Evolutionary conservation across 2,113 vertebrate species (phyloP).

Genomic region (Tylochromis polylepis): DNA sequence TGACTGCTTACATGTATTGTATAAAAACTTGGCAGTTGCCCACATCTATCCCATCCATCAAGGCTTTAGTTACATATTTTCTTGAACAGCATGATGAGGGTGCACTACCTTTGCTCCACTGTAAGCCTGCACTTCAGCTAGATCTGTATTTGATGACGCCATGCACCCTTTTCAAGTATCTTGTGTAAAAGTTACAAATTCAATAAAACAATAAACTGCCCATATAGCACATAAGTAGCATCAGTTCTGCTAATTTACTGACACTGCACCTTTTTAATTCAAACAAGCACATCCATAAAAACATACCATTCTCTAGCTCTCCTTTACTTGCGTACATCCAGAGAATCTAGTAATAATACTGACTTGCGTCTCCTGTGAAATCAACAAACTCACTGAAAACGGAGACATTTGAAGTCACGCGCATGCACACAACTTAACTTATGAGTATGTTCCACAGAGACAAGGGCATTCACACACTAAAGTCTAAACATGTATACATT

Average conservation of each 20-base stretch:
- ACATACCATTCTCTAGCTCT: not conserved
- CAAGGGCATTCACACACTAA: not conserved
- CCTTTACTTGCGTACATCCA: not conserved
- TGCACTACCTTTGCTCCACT: not conserved
- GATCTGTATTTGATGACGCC: not conserved
- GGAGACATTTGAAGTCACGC: not conserved
- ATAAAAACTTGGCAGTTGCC: not conserved
- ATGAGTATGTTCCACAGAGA: not conserved
- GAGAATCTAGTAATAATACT: accelerated
- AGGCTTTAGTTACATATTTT: not conserved
- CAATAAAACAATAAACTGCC: not conserved
- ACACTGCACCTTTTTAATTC: not conserved
- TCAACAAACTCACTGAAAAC: too few species aligned
- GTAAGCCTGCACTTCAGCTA: not conserved
- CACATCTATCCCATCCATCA: not conserved
- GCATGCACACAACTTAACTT: not conserved
- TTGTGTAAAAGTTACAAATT: not conserved
- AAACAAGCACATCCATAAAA: not conserved
- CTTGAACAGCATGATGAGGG: not conserved
- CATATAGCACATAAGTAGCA: not conserved
- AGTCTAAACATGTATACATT: not conserved
- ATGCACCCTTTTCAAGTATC: not conserved
- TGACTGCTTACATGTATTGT: not conserved
- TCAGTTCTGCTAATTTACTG: not conserved
- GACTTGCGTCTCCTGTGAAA: not conserved